Conservation (phyloP, 2,888 invertebrate species). For the Busseola fusca region DNA sequence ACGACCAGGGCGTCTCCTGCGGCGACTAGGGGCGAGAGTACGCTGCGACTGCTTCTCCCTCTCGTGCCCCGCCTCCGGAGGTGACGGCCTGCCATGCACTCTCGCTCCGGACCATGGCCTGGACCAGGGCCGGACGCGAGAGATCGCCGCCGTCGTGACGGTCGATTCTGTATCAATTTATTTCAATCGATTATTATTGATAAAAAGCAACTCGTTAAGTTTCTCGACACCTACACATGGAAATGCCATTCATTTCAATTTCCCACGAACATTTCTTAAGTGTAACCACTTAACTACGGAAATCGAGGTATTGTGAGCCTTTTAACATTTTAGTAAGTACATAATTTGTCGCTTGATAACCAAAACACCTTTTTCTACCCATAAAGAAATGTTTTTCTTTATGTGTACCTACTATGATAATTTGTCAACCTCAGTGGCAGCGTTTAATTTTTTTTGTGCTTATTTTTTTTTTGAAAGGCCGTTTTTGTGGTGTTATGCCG, state of each 20-base stretch:
- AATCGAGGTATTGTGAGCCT: slow-evolving; percentile 16
- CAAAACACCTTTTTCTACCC: slow-evolving; percentile 5
- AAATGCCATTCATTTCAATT: slow-evolving; percentile 4
- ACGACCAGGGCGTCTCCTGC: too few relatives aligned
- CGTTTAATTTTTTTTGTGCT: slow-evolving; percentile 41
- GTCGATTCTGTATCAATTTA: background rate
- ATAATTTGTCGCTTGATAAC: slow-evolving; percentile 16
- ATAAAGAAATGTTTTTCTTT: slow-evolving; percentile 36
- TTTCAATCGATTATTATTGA: background rate
- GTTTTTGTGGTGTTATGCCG: slow-evolving; percentile 41
- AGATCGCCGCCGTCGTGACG: too few relatives aligned
- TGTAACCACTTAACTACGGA: slow-evolving; percentile 12
- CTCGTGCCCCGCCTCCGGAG: too few relatives aligned
- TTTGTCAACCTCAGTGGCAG: slow-evolving; percentile 51
- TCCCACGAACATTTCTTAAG: slow-evolving; percentile 7
- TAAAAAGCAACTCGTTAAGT: background rate
- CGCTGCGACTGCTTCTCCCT: too few relatives aligned
- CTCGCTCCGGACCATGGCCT: too few relatives aligned
- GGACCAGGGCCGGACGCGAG: too few relatives aligned
- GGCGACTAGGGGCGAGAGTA: too few relatives aligned
- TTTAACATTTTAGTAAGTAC: slow-evolving; percentile 16
- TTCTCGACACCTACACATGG: background rate
- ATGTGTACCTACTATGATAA: slow-evolving; percentile 31
- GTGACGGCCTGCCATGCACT: too few relatives aligned
- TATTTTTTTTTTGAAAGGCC: slow-evolving; percentile 41